Evolutionary conservation across 2,797 vertebrate genomes (phyloP).

Genomic region (Sylvilagus floridanus): DNA sequence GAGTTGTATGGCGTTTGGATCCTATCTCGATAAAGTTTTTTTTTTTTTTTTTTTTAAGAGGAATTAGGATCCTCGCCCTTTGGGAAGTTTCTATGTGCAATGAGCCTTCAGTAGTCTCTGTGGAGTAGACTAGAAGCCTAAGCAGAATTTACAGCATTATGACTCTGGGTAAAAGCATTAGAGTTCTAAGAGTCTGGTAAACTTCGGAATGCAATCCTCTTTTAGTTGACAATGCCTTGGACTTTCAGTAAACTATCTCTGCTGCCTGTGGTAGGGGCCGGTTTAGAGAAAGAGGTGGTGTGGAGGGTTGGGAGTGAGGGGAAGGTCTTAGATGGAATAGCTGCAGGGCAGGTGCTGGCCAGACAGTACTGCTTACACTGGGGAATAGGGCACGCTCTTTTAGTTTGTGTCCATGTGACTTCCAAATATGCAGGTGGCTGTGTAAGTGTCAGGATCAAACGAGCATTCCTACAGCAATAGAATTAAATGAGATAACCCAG

Average conservation of each 20-base stretch:
- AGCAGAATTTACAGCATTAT: not conserved
- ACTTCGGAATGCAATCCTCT: not conserved
- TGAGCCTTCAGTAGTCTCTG: not conserved
- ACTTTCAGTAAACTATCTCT: not conserved
- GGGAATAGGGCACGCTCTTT: not conserved
- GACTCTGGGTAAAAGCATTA: not conserved
- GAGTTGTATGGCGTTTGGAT: not conserved
- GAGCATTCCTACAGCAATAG: not conserved
- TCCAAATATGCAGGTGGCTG: not conserved
- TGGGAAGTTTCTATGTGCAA: not conserved
- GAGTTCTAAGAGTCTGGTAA: not conserved
- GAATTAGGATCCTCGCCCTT: not conserved
- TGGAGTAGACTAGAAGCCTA: conserved; percentile 12
- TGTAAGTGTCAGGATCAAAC: not conserved
- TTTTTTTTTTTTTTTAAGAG: not conserved
- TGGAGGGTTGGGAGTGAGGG: too few species aligned
- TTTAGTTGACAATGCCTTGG: not conserved
- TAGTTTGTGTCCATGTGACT: not conserved
- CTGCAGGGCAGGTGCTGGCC: not conserved
- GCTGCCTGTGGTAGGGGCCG: not conserved
- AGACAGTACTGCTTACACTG: too few species aligned
- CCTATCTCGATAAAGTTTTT: not conserved
- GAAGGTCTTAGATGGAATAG: not conserved
- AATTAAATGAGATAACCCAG: not conserved
- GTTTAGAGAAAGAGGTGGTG: not conserved